These are phyloP conservation scores for Resseliella maxima DNA, from an alignment of 2,888 invertebrate species.

Conservation along the genomic window DNA sequence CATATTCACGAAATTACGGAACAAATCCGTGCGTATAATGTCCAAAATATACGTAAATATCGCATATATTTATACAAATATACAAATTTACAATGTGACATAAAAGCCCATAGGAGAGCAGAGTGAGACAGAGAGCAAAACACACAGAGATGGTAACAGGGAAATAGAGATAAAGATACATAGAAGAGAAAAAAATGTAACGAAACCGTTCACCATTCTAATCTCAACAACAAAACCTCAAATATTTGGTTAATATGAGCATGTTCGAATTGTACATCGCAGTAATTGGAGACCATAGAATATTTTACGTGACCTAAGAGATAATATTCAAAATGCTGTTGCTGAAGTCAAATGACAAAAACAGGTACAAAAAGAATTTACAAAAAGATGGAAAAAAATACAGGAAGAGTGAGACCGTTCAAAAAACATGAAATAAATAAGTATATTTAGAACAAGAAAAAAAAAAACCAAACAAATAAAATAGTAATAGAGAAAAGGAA, in stretches of 20 bases:
- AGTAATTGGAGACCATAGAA: constrained; percentile 17
- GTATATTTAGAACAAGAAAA: too few relatives aligned
- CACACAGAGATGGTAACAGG: too few relatives aligned
- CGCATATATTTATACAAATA: too few relatives aligned
- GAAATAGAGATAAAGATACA: not conserved
- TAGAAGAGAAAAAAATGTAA: not conserved
- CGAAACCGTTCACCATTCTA: not conserved
- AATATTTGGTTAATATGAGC: not conserved
- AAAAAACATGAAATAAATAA: not conserved
- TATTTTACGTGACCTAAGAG: constrained; percentile 17
- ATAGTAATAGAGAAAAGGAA: too few relatives aligned
- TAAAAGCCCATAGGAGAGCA: too few relatives aligned
- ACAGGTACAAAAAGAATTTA: not conserved
- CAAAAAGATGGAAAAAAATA: not conserved
- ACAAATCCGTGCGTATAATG: too few relatives aligned
- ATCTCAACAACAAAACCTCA: constrained; percentile 34
- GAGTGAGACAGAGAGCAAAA: too few relatives aligned
- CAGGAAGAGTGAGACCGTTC: not conserved
- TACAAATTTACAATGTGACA: too few relatives aligned
- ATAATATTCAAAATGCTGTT: not conserved
- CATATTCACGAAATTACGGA: too few relatives aligned
- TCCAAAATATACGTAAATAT: too few relatives aligned
- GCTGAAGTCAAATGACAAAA: constrained; percentile 3
- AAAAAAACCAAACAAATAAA: too few relatives aligned
- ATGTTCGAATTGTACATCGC: not conserved